Evolutionary conservation across 2,113 vertebrate genomes (phyloP), one percentile per base, ranked within the genome.

Genomic region (Macquaria ambigua): DNA sequence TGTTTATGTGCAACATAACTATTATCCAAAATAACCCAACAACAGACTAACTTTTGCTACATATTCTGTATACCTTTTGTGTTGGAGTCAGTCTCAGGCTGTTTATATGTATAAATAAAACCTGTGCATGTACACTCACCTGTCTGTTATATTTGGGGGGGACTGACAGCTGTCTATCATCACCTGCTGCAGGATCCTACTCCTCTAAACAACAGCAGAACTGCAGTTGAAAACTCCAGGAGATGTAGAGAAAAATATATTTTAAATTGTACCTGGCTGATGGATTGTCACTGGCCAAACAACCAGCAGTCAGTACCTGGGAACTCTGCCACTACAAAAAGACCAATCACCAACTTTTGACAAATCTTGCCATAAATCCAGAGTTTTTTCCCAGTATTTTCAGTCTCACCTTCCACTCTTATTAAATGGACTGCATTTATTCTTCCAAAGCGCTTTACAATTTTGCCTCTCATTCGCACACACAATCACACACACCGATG

Each of bases 111-210:
- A 75, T 71, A 58, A 83, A 89, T 83, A 87, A 81, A 77, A 82
- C 37, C 79, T 76, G 58, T 20, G 52, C 56, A 39, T 64, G 43
- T 20, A 52, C 58, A 62, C 23, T 21, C 34, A 64, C 43, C 46
- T 59, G 81, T 83, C 82, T 71, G 28, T 67, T 63, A 86, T n/a
- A 68, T 31, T 52, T 12, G 28, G 48, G 20, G 23, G 23, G 31
- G 50, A 56, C 34, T 73, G 87, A 62, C 87, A 85, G 85, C 87
- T 85, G 79, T 83, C 85, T 61, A 41, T 75, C 72, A 84, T 6
- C 39, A 3, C 50, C 52, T 55, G 71, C 25, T 82, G 16, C 3
- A 50, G 46, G 18, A 41, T 69, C 37, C 18, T 58, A 4, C 31
- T 53, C 31, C 25, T 69, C 39, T 34, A 28, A 85, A 77, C 3